Percentiles rank a stretch among this genome's conserved stretches.
These are phyloP conservation scores for Dipodomys ordii DNA, from an alignment of 2,113 vertebrate species.

Conservation along the genomic window DNA sequence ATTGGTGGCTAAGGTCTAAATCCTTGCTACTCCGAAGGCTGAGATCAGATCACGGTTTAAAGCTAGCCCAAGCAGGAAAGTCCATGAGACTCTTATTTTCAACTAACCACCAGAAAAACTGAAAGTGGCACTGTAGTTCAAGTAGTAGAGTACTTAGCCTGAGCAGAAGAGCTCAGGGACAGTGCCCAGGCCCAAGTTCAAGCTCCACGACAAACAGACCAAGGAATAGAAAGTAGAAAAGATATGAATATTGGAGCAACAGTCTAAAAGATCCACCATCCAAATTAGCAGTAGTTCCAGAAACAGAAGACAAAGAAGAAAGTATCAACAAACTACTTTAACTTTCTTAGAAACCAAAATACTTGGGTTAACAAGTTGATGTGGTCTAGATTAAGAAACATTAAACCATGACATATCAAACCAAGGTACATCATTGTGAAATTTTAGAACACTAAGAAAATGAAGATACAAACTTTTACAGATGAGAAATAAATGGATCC, in stretches of 20 bases:
- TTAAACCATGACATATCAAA: neutral
- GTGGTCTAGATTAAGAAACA: neutral
- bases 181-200: too few species aligned
- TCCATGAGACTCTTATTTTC: too few species aligned
- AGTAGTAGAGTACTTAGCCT: too few species aligned
- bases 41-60: too few species aligned
- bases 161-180: too few species aligned
- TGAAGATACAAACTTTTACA: neutral
- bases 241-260: neutral
- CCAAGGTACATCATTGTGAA: neutral
- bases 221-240: neutral
- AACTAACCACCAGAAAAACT: too few species aligned
- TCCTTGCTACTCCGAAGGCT: too few species aligned
- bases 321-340: slow-evolving; percentile 16
- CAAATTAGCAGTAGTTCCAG: slow-evolving; percentile 28
- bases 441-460: slow-evolving; percentile 42
- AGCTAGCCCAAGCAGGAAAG: too few species aligned
- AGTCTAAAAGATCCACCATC: neutral
- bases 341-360: neutral
- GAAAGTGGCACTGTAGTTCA: too few species aligned
- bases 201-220: neutral
- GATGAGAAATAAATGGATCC: neutral
- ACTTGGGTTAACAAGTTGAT: neutral
- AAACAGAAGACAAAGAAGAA: slow-evolving; percentile 38
- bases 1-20: too few species aligned